Percentiles rank a stretch among this genome's conserved stretches.
Conservation (phyloP, 2,797 vertebrate species). For the Sphenodon punctatus region DNA sequence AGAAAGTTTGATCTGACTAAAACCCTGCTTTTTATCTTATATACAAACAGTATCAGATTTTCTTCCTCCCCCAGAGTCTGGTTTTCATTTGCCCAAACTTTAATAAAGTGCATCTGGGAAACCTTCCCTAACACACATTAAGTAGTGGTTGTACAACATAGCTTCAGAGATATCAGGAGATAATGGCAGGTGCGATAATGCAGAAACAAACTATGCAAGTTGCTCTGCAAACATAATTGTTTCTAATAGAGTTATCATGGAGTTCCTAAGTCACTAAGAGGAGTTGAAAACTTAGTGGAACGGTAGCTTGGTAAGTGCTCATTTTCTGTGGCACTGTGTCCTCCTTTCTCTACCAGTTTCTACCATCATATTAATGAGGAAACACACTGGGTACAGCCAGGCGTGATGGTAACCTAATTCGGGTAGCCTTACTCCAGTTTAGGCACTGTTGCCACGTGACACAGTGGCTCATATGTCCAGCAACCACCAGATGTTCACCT, state of each 20-base stretch:
- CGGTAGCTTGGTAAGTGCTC: background rate
- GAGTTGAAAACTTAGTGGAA: background rate
- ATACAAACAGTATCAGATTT: constrained; percentile 12
- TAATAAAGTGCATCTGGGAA: background rate
- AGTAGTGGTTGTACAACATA: background rate
- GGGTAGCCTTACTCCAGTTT: too few species aligned
- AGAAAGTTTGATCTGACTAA: constrained; percentile 4
- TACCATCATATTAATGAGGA: too few species aligned
- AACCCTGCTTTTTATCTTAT: background rate
- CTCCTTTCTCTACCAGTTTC: too few species aligned
- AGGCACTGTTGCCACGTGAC: too few species aligned
- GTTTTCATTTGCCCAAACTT: background rate
- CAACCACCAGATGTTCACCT: too few species aligned
- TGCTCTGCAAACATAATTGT: background rate
- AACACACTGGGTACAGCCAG: too few species aligned
- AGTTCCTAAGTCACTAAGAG: background rate
- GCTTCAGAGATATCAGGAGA: fast-evolving
- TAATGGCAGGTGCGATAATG: background rate
- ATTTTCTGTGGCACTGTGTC: too few species aligned
- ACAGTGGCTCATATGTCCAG: too few species aligned
- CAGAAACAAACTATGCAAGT: too few species aligned
- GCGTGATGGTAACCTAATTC: too few species aligned
- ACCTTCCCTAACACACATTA: background rate
- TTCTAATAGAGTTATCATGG: background rate
- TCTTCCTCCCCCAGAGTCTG: background rate